Base-by-base conservation (phyloP, 2,888 invertebrate species). In the Drosophila birchii region DNA sequence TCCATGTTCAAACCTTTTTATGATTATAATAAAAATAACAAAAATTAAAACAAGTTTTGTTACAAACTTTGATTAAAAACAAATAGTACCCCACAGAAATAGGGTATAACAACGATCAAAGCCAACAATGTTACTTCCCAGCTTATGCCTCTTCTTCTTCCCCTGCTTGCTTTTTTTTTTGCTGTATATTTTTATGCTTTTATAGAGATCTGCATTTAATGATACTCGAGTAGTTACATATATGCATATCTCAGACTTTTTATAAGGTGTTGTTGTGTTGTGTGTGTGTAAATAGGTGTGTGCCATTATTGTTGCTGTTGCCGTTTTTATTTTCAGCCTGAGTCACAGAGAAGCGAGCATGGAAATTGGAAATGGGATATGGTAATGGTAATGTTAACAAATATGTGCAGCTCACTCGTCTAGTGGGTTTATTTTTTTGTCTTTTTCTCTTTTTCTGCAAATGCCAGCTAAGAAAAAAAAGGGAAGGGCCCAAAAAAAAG, bases 131-230 rank as follows among this genome's bases (percentile, higher is more conserved):
- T 66, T 64, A 66, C 64, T 51, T 64, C 51, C 64, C 64, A 43
- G 47, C 64, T 64, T 47, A 34, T 44, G 34, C 34, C 26, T 44
- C 57, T 44, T n/a, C 32, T 36, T 51, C 34, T 23, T 16, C 45
- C 7, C 18, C 14, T 11, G 5, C 39, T 29, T 54, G 43, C 41
- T 61, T 54, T 54, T 47, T 55, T 61, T 54, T 54, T 47, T 57
- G 51, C 45, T 49, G 60, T 64, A 38, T 53, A 72, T 69, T 76
- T 76, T 84, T 74, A 75, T 76, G 72, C 68, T 81, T 78, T 78
- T 86, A 79, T 83, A 84, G 81, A 88, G 84, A 84, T 86, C 86
- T 88, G 84, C 84, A 88, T 83, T 88, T 88, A 86, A 86, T 84
- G 84, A 88, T 88, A 83, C 86, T 75, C 75, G 75, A 61, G 23